Evolutionary conservation across 1,140 invertebrate species (phyloP), one percentile per base, ranked within the genome.

Genomic region (Rhopalosiphum maidis): DNA sequence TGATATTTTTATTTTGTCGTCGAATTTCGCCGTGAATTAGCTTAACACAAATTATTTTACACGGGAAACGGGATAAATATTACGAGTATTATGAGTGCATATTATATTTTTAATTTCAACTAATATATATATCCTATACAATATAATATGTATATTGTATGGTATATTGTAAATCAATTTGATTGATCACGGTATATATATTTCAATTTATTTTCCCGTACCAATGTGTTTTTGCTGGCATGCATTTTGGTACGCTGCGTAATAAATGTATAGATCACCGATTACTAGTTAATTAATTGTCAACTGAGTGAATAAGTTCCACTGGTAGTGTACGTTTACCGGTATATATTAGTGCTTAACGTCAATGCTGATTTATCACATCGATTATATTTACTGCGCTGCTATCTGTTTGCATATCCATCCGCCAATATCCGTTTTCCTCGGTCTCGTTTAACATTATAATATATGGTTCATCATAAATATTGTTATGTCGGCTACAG

Each of bases 201-300:
- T 60, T 68, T 68, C 60, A 30, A 68, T 68, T 68, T 15, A 68
- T 68, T 68, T 68, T 68, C 60, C 30, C 60, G 11, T 60, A 60
- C 18, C 77, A 35, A 82, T n/a, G 35, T 82, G 30, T 82, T 82
- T 82, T 35, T 82, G 35, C 77, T 37, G 30, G 35, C 18, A 21
- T 82, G n/a, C 77, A 82, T 82, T 82, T 82, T 22, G 77, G 35
- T 77, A 35, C 8, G n/a, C n/a, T 18, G 35, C 22, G 21, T 37
- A 82, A 35, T 82, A 82, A 82, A 82, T 22, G 77, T 82, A 82
- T 68, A 68, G 77, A 82, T 82, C n/a, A 82, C 35, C 35, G 35
- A 82, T 82, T 82, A 35, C 77, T 35, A 82, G 77, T 82, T 82
- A 82, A 82, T 82, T 82, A 82, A 82, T 82, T 82, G 77, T 82